Evolutionary conservation across 2,888 invertebrate species (phyloP), one percentile per base, ranked within the genome.

Genomic region (Lasiommata megera): DNA sequence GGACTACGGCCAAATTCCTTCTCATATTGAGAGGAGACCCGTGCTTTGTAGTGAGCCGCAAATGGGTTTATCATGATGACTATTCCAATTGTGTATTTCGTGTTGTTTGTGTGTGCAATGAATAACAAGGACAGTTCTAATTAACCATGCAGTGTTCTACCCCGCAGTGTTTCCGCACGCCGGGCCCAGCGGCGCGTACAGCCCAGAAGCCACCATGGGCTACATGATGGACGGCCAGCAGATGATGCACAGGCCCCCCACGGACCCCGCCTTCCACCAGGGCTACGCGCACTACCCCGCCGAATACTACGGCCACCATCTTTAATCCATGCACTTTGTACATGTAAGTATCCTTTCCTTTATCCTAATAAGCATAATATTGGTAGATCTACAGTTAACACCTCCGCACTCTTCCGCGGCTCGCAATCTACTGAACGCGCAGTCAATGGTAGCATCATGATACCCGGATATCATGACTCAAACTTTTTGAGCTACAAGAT

Each of bases 191-290:
- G 97, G 97, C 77, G 96, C 96, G 69, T 98, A 98, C 93, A 98
- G 98, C 92, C 98, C 98, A 72, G 98, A 98, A 88, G 97, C 96
- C 77, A 94, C 96, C 83, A 97, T 97, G 94, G 97, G 98, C 88
- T 97, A 98, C 91, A 98, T 98, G 96, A 98, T 98, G 97, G 98
- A 98, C 92, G 96, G 97, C 76, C 97, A 97, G 92, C 97, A 97
- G 92, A 97, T 97, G 97, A 97, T 97, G 96, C 97, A 97, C 93
- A 95, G 97, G 93, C 96, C 97, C 80, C 97, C 97, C 71, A 95
- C 96, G 73, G 97, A 97, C 92, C 96, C 97, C 61, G 95, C 96
- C 92, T 97, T 97, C 94, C 97, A 97, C 93, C 96, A 97, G 92
- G 96, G 97, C 84, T 97, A 97, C 92, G 93, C 93, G 76, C 95